Conservation (phyloP, 2,113 vertebrate species). For the Hyaena hyaena region DNA sequence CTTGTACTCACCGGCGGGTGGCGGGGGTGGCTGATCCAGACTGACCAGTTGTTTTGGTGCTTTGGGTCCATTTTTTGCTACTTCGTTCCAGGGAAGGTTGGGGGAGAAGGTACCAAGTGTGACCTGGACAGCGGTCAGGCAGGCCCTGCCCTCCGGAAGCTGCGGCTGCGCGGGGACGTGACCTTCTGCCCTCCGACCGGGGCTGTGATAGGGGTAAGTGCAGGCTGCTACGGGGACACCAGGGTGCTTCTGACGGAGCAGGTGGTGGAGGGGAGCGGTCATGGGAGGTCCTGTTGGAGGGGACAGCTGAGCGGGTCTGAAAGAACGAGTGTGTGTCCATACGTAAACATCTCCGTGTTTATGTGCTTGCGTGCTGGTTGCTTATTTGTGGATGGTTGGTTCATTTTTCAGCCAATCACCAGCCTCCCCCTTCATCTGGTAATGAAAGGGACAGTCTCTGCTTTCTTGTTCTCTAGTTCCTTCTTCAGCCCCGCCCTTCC, state of each 20-base stretch:
- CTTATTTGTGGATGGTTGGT: not conserved
- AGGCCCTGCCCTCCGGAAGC: not conserved
- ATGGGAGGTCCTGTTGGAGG: not conserved
- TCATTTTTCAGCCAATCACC: not conserved
- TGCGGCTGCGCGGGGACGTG: not conserved
- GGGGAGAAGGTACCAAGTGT: not conserved
- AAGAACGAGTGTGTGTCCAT: fast-evolving
- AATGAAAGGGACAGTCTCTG: not conserved
- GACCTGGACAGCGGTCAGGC: not conserved
- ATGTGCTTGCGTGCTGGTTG: not conserved
- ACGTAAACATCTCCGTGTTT: not conserved
- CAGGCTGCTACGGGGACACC: not conserved
- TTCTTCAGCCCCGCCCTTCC: not conserved
- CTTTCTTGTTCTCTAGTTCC: not conserved
- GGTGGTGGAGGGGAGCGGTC: not conserved
- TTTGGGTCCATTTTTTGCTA: not conserved
- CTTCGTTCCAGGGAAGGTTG: not conserved
- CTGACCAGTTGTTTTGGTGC: not conserved
- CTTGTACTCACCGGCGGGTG: not conserved
- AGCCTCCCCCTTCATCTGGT: not conserved
- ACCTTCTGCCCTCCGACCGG: not conserved
- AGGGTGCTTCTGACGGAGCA: not conserved
- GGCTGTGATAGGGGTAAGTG: not conserved
- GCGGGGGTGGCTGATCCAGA: not conserved
- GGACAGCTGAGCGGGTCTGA: too few species aligned